Base-by-base conservation (phyloP, 2,888 invertebrate genomes). In the Galeruca laticollis region DNA sequence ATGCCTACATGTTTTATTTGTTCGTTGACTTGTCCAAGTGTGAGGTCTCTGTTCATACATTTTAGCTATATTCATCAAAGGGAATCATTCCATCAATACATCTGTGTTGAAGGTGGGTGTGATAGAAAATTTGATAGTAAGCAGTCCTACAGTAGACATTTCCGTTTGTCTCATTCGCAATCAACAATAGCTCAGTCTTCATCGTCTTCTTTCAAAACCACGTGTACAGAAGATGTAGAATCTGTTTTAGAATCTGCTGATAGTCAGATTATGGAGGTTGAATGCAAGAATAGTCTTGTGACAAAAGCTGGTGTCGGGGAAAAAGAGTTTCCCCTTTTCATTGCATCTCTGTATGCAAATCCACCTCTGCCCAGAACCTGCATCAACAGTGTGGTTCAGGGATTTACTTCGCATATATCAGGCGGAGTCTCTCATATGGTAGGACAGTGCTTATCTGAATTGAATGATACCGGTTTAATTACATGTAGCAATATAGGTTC, bases 141-240 rank as follows among this genome's bases (percentile, higher is more conserved):
- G 40, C 60, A 60, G 37, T 60, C 60, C 37, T 60, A 60, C 60
- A 60, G 60, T 60, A 35, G 60, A 60, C 60, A 60, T 60, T 60
- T 60, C 13, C 60, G 43, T 40, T 60, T 60, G 37, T 40, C 40
- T 60, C 60, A 60, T 60, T 60, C 10, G n/a, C n/a, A n/a, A n/a
- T n/a, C n/a, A n/a, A n/a, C n/a, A n/a, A n/a, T n/a, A n/a, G n/a
- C n/a, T n/a, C n/a, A n/a, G n/a, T n/a, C n/a, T n/a, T n/a, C n/a
- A n/a, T n/a, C n/a, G n/a, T n/a, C n/a, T n/a, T n/a, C n/a, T n/a
- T n/a, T n/a, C n/a, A n/a, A n/a, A n/a, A n/a, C n/a, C n/a, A n/a
- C n/a, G n/a, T n/a, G n/a, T n/a, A n/a, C n/a, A n/a, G n/a, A n/a
- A n/a, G n/a, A n/a, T n/a, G n/a, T n/a, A n/a, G n/a, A n/a, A n/a